A percentile compares a stretch with the other conserved stretches of the same genome.
phyloP scores from a whole-genome alignment of 2,888 invertebrate genomes.

The Drosophila macrothrix region DNA sequence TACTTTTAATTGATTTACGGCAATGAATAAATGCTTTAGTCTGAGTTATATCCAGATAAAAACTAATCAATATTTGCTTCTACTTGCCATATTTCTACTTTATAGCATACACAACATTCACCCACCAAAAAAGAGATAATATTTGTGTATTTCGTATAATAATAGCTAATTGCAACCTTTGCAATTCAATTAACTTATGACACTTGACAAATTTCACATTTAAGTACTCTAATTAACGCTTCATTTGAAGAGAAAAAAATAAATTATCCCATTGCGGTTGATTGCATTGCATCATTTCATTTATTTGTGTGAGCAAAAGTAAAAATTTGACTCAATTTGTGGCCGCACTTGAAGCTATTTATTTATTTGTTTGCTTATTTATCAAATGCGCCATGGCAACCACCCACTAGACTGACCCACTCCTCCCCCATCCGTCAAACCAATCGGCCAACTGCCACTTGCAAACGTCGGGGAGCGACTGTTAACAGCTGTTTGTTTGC shows the following conservation, averaged over 20 bases:
- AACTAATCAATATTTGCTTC: not conserved
- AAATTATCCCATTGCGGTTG: constrained; percentile 46
- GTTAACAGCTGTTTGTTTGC: constrained; percentile 64
- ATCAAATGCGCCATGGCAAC: constrained; percentile 74
- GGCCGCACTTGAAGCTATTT: constrained; percentile 72
- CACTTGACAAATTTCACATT: constrained; percentile 31
- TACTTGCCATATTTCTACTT: not conserved
- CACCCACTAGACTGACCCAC: constrained; percentile 32
- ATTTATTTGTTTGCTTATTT: constrained; percentile 72
- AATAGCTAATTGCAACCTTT: constrained; percentile 2
- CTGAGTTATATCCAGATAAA: not conserved
- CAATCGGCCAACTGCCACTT: constrained; percentile 22
- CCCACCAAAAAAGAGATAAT: not conserved
- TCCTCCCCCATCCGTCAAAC: constrained; percentile 1
- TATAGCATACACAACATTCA: not conserved
- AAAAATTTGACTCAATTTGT: constrained; percentile 75
- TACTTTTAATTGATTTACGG: not conserved
- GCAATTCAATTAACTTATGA: constrained; percentile 15
- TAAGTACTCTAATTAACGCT: constrained; percentile 41
- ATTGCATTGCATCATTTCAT: constrained; percentile 37
- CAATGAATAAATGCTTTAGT: not conserved
- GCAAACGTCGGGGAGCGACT: constrained; percentile 28
- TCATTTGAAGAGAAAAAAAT: constrained; percentile 28
- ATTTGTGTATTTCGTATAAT: not conserved
- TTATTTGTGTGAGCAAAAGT: constrained; percentile 41